phyloP scores from a whole-genome alignment of 2,888 invertebrate genomes.

The Apamea anceps region DNA sequence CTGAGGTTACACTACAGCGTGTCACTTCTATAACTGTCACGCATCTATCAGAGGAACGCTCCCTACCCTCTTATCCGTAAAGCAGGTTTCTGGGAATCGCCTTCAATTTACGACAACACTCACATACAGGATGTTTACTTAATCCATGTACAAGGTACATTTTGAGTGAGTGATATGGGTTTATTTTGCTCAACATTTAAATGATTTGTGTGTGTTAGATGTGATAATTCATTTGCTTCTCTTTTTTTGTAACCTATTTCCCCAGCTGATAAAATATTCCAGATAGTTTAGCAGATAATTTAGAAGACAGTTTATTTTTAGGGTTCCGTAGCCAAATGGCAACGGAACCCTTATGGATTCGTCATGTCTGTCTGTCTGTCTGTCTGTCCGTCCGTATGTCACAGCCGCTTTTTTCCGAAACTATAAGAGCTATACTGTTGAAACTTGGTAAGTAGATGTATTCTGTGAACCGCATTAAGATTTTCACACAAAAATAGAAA shows the following conservation, averaged over 20 bases:
- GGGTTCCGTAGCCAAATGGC: too few species aligned
- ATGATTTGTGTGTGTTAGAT: too few species aligned
- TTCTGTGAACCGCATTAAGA: too few species aligned
- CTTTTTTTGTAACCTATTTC: background rate
- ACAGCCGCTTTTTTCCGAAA: too few species aligned
- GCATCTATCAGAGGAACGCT: constrained; percentile 19
- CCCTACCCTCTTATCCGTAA: constrained; percentile 33
- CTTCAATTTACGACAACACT: constrained; percentile 22
- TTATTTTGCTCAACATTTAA: background rate
- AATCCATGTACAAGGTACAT: background rate
- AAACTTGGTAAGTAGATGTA: too few species aligned
- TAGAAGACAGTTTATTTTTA: background rate
- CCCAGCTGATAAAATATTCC: background rate
- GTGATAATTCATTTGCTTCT: background rate
- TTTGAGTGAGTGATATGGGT: background rate
- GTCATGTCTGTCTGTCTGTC: too few species aligned
- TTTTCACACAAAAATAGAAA: too few species aligned
- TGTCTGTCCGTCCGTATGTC: too few species aligned
- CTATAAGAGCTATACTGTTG: too few species aligned
- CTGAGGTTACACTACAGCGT: constrained; percentile 29
- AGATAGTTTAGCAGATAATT: background rate
- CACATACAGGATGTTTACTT: background rate
- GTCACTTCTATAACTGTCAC: constrained; percentile 34
- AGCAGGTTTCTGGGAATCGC: constrained; percentile 23
- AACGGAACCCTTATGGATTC: too few species aligned